These are phyloP conservation scores for Tetramorium parvispinum DNA, from an alignment of 1,140 invertebrate species.

Conservation along the genomic window DNA sequence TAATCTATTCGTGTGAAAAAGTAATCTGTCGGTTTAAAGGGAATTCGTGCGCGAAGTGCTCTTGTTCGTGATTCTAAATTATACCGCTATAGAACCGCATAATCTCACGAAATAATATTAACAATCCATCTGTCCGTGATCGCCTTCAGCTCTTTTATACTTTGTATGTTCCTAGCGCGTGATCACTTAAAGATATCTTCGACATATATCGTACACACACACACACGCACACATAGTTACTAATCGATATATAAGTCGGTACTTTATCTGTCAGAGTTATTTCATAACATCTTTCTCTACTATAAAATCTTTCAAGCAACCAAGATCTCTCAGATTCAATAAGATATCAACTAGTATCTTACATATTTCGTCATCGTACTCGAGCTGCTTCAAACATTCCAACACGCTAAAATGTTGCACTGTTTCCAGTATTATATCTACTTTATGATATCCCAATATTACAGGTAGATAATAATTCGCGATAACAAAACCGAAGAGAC, in stretches of 20 bases:
- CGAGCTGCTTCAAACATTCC: slow-evolving; percentile 54
- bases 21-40: neutral
- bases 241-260: neutral
- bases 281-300: neutral
- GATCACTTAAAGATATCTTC: neutral
- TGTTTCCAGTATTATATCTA: neutral
- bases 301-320: slow-evolving; percentile 46
- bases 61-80: neutral
- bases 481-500: slow-evolving; percentile 78
- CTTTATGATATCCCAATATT: neutral
- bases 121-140: neutral
- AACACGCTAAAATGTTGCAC: neutral
- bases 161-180: neutral
- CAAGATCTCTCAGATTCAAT: slow-evolving; percentile 67
- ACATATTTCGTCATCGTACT: slow-evolving; percentile 71
- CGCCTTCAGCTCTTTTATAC: neutral
- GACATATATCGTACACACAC: too few relatives aligned
- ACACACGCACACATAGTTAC: neutral
- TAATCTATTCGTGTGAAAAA: neutral
- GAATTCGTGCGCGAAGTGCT: neutral
- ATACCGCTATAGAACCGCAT: neutral
- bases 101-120: slow-evolving; percentile 14
- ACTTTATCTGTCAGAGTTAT: neutral
- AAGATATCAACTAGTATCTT: slow-evolving; percentile 72
- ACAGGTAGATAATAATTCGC: slow-evolving; percentile 72